Evolutionary conservation across 2,888 invertebrate genomes (phyloP).

Genomic region (Epirrhoe tristata): DNA sequence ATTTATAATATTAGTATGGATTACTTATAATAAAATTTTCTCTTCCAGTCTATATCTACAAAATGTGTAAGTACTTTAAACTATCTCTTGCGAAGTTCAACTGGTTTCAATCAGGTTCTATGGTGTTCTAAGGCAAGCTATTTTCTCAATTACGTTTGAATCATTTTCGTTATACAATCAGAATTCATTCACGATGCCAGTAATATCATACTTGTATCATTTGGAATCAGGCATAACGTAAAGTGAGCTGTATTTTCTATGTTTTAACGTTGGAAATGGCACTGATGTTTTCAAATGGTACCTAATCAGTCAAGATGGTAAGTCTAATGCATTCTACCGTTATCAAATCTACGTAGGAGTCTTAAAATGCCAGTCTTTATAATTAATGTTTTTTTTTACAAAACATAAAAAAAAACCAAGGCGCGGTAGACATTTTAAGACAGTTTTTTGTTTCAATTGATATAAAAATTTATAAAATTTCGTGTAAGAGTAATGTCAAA

Average conservation of each 20-base stretch:
- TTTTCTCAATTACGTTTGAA: constrained; percentile 33
- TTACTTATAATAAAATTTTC: too few species aligned
- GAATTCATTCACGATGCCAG: constrained; percentile 32
- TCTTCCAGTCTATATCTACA: not conserved
- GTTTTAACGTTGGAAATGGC: not conserved
- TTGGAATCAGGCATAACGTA: constrained; percentile 4
- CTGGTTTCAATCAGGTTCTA: constrained; percentile 44
- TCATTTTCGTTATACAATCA: constrained; percentile 34
- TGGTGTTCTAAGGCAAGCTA: constrained; percentile 15
- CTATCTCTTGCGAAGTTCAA: constrained; percentile 54
- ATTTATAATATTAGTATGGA: too few species aligned
- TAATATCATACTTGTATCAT: constrained; percentile 18
- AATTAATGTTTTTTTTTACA: not conserved
- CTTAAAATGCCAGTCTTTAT: not conserved
- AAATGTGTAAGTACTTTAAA: not conserved
- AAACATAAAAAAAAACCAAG: too few species aligned
- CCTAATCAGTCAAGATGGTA: not conserved
- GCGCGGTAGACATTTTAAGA: too few species aligned
- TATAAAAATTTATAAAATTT: too few species aligned
- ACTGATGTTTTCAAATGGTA: not conserved
- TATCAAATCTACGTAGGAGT: too few species aligned
- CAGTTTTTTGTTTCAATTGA: too few species aligned
- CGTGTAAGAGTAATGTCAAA: too few species aligned
- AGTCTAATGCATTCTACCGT: too few species aligned
- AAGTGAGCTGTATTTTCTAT: constrained; percentile 8